Evolutionary conservation across 2,797 vertebrate species (phyloP), one percentile per base, ranked within the genome.

Genomic region (Urocyon cinereoargenteus): DNA sequence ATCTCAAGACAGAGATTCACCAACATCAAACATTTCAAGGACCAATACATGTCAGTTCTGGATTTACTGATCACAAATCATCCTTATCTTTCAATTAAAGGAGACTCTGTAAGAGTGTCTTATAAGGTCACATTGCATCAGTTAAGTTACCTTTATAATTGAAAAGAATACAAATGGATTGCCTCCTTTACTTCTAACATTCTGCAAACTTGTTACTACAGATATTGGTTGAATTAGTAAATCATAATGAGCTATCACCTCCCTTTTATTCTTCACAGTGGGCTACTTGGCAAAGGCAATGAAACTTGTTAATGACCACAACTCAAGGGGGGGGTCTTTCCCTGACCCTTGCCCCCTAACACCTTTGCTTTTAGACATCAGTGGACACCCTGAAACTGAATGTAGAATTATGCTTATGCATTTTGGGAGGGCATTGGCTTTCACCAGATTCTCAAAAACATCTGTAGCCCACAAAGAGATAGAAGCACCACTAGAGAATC

Each of bases 71-170:
- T 78, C 31, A 21, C 84, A 51, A 73, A 36, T 45, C 34, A 78
- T 31, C 68, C 73, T 88, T 59, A 57, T 22, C 82, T 94, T 87
- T 64, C 95, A 84, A 57, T 72, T 45, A 75, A 83, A 40, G n/a
- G 40, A 72, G 55, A 68, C 12, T 26, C 6, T 72, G 61, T 59
- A 13, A 51, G 22, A 61, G 12, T 1, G 8, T 51, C 70, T 78
- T 87, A 62, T 59, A 16, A 57, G 72, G 61, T 92, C 88, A 70
- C 28, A 31, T 0, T 77, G 57, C 45, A 62, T 49, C 45, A 13
- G 31, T 51, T 49, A 49, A 73, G 34, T 62, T 19, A 55, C 59
- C 53, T 82, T 40, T 53, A 24, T 28, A 21, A 64, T 19, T n/a
- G 64, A 86, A 86, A 89, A 86, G 59, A 19, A 49, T 28, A 15